phyloP scores from a whole-genome alignment of 2,113 vertebrate species.

The Alligator mississippiensis region DNA sequence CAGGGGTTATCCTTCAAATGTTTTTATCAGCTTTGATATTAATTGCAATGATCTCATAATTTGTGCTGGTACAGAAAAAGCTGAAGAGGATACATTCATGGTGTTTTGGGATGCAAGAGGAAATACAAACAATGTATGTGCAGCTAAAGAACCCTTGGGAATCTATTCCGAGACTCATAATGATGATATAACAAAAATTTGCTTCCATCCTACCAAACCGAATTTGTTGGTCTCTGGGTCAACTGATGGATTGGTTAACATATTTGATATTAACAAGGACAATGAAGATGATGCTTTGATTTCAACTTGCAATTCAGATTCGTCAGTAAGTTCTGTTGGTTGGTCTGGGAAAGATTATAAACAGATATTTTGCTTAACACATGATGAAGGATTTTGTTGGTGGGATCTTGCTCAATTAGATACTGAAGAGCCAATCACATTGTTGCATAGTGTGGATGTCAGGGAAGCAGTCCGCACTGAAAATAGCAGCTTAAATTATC shows the following conservation, averaged over 20 bases:
- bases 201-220: constrained; percentile 88
- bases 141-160: constrained; percentile 81
- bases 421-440: constrained; percentile 83
- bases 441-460: constrained; percentile 80
- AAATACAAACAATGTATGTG: constrained; percentile 32
- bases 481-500: constrained; percentile 79
- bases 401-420: constrained; percentile 90
- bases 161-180: constrained; percentile 94
- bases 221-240: constrained; percentile 87
- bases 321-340: constrained; percentile 85
- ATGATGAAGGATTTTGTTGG: constrained; percentile 91
- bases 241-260: constrained; percentile 93
- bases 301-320: constrained; percentile 90
- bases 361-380: constrained; percentile 88
- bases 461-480: constrained; percentile 66
- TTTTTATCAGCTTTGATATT: constrained; percentile 89
- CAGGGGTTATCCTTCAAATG: constrained; percentile 81
- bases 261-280: constrained; percentile 89
- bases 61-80: constrained; percentile 92
- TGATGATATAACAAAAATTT: constrained; percentile 91
- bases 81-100: constrained; percentile 84
- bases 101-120: constrained; percentile 93
- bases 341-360: constrained; percentile 84
- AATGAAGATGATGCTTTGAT: constrained; percentile 90
- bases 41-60: constrained; percentile 84